Evolutionary conservation across 1,140 invertebrate species (phyloP).

Genomic region (Bombus pascuorum): DNA sequence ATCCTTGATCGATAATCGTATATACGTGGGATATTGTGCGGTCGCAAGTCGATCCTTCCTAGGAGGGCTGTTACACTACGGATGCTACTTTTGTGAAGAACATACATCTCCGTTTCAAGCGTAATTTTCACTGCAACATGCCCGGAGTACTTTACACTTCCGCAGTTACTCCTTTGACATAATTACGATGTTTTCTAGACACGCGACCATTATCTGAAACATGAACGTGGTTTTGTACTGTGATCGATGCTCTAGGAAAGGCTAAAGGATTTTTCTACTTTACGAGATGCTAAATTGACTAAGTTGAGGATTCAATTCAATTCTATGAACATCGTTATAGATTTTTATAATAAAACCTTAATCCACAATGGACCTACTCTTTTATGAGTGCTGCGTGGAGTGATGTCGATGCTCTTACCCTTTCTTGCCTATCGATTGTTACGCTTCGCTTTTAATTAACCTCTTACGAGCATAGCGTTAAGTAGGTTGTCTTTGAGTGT

Average conservation of each 20-base stretch:
- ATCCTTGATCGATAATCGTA: constrained; percentile 65
- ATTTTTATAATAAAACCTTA: neutral
- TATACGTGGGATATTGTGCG: neutral
- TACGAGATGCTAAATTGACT: neutral
- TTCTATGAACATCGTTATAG: neutral
- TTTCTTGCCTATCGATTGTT: neutral
- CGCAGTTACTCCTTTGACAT: neutral
- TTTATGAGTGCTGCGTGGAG: neutral
- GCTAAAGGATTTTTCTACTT: neutral
- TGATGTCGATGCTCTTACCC: neutral
- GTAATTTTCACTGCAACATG: neutral
- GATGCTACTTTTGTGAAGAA: neutral
- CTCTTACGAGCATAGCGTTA: neutral
- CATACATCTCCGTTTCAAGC: neutral
- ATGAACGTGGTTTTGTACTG: neutral
- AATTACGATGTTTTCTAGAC: constrained; percentile 40
- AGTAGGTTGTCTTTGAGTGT: neutral
- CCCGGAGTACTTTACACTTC: neutral
- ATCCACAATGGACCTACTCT: neutral
- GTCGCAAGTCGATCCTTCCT: constrained; percentile 1
- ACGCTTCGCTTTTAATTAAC: neutral
- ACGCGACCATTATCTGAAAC: neutral
- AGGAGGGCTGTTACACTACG: neutral
- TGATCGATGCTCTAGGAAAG: neutral
- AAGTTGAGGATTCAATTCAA: neutral